Evolutionary conservation across 2,113 vertebrate genomes (phyloP).

Genomic region (Macquaria australasica): DNA sequence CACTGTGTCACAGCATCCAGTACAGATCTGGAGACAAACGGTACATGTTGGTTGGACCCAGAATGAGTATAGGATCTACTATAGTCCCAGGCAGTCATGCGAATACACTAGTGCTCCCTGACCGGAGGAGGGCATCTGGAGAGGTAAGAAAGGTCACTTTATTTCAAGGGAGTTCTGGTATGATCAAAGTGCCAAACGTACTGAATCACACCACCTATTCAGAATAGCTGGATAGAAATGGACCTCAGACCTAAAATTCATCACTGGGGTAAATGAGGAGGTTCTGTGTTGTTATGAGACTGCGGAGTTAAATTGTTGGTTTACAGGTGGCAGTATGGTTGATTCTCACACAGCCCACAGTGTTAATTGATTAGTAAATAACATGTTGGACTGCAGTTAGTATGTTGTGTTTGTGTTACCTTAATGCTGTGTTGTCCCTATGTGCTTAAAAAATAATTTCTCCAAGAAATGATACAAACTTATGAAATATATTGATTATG

Average conservation of each 20-base stretch:
- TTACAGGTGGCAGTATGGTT: conserved; percentile 2
- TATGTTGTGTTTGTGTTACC: neutral
- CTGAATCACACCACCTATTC: neutral
- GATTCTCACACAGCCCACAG: neutral
- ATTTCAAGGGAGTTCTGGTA: conserved; percentile 2
- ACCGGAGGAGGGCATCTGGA: conserved; percentile 57
- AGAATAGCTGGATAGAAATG: neutral
- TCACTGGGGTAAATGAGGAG: neutral
- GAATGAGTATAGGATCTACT: conserved; percentile 80
- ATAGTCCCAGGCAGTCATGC: conserved; percentile 76
- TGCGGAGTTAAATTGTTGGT: neutral
- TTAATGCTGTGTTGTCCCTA: neutral
- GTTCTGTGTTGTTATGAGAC: neutral
- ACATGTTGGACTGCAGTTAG: neutral
- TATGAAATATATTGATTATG: neutral
- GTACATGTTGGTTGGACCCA: conserved; percentile 80
- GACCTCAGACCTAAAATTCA: neutral
- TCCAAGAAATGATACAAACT: neutral
- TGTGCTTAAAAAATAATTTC: neutral
- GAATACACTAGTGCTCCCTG: conserved; percentile 77
- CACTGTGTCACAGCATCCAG: conserved; percentile 81
- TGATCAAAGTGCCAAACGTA: neutral
- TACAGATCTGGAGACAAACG: conserved; percentile 80
- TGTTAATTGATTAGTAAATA: neutral
- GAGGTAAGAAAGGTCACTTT: conserved; percentile 74